Base-by-base conservation (phyloP, 64 coral and sea anemone genomes). In the Catalaphyllia jardinei region DNA sequence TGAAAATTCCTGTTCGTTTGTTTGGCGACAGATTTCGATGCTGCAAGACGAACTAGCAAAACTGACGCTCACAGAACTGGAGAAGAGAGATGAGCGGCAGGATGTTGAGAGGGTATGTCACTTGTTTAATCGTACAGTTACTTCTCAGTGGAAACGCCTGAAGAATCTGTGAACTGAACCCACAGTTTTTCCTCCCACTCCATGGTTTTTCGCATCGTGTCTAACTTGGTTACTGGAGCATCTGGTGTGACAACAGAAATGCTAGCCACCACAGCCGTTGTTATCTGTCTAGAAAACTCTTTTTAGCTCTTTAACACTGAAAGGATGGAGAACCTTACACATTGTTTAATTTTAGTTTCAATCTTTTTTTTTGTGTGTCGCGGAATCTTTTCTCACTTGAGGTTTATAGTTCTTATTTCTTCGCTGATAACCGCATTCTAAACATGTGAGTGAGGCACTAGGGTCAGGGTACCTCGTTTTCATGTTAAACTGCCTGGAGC, bases 1-100 rank as follows among this genome's bases (percentile, higher is more conserved):
- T 46, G 42, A 46, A 46, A 46, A 46, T 46, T 46, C 5, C 42
- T 46, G 42, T 67, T 67, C 11, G 64, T 35, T 38, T 16, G 18
- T 90, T 19, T 80, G 6, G 9, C 25, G 65, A 2, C 75, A 99
- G 97, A 95, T 99, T 52, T 87, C 89, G 16, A 89, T 99, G 87
- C 62, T 99, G 7, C 86, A 99, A 57, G 91, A 95, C 35, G 91
- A 95, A 71, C 71, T 99, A 5, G 73, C 91, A 30, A 77, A 82
- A n/a, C 83, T 99, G 60, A 99, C 93, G 19, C 18, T 93, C 16
- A 54, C 95, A 52, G 97, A 99, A 78, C 55, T 99, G 27, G 97
- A 93, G 42, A 95, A 95, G 71, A 79, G 88, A 31, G 93, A 93
- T 30, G 97, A 99, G 61, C 86, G 94, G 50, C 97, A 93, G 11